Percentiles rank a stretch among this genome's conserved stretches.
Evolutionary conservation across 2,888 invertebrate genomes (phyloP).

Genomic region (Argyra leucocephala): DNA sequence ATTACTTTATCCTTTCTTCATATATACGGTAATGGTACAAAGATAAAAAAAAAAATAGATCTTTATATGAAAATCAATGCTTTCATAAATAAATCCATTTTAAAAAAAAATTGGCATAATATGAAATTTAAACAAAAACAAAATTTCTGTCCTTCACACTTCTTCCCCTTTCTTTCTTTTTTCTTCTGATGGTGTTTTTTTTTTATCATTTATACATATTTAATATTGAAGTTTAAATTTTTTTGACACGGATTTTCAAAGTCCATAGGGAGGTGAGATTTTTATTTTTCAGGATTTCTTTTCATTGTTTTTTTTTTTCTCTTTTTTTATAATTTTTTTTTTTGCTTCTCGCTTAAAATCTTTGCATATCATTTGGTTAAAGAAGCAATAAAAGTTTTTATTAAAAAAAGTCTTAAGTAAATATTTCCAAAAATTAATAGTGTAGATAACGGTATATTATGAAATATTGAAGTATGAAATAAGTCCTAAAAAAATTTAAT

Average conservation of each 20-base stretch:
- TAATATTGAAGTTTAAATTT: background rate
- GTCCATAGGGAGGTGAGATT: background rate
- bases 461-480: too few species aligned
- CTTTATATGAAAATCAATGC: background rate
- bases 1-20: background rate
- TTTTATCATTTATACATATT: background rate
- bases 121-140: background rate
- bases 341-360: background rate
- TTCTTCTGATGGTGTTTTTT: too few species aligned
- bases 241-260: background rate
- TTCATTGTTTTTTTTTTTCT: too few species aligned
- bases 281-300: too few species aligned
- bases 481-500: too few species aligned
- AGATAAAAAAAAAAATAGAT: background rate
- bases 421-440: too few species aligned
- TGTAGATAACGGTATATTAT: too few species aligned
- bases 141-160: background rate
- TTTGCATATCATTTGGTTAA: background rate
- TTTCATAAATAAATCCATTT: background rate
- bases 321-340: background rate
- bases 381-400: too few species aligned
- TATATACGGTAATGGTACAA: background rate
- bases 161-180: background rate
- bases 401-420: too few species aligned
- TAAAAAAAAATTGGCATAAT: background rate